phyloP scores from a whole-genome alignment of 2,888 invertebrate species.

The Cremastinae sp. region DNA sequence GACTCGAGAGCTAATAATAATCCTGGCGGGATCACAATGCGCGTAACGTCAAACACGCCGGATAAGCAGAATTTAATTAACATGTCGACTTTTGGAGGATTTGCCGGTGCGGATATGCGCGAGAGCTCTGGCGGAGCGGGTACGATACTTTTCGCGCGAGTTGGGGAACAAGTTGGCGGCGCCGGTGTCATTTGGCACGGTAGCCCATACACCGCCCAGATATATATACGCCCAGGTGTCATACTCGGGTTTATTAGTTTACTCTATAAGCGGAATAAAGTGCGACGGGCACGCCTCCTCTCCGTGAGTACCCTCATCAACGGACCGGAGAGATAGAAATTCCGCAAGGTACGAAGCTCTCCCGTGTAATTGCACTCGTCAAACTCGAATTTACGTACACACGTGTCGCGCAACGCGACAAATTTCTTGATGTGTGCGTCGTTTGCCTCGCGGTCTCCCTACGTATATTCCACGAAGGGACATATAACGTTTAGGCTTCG shows the following conservation, averaged over 20 bases:
- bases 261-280: conserved; percentile 57
- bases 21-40: conserved; percentile 20
- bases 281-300: conserved; percentile 51
- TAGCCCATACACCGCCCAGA: conserved; percentile 34
- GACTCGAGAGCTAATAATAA: conserved; percentile 18
- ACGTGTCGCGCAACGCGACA: not conserved
- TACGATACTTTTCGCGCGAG: conserved; percentile 42
- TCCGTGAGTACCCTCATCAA: conserved; percentile 58
- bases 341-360: conserved; percentile 44
- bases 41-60: not conserved
- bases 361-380: conserved; percentile 63
- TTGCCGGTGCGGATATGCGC: not conserved
- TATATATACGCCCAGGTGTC: conserved; percentile 47
- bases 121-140: not conserved
- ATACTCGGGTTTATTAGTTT: conserved; percentile 58
- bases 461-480: conserved; percentile 26
- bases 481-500: conserved; percentile 63
- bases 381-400: conserved; percentile 60
- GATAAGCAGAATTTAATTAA: conserved; percentile 45
- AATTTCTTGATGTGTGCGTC: conserved; percentile 13
- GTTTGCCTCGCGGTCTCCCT: conserved; percentile 25
- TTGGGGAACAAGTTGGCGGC: conserved; percentile 19
- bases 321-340: conserved; percentile 51
- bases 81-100: conserved; percentile 25
- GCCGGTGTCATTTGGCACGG: conserved; percentile 47